These are phyloP conservation scores for Hormaphis cornu DNA, from an alignment of 1,140 invertebrate genomes.

Conservation along the genomic window DNA sequence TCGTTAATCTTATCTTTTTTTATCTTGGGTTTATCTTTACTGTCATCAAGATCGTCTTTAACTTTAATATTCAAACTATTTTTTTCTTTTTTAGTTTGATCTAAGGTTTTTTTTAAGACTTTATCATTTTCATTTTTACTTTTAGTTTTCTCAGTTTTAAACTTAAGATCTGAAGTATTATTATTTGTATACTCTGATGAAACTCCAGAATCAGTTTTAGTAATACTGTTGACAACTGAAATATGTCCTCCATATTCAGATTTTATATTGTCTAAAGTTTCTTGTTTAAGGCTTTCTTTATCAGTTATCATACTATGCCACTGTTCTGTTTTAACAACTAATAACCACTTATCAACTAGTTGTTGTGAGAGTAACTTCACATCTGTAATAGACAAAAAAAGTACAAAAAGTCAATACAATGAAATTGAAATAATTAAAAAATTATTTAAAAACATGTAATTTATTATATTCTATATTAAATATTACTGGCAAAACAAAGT, in stretches of 20 bases:
- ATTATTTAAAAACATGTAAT: too few relatives aligned
- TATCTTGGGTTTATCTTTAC: neutral
- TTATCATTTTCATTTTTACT: constrained; percentile 4
- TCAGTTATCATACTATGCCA: constrained; percentile 27
- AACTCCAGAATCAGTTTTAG: neutral
- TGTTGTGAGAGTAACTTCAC: constrained; percentile 5
- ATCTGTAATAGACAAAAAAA: constrained; percentile 7
- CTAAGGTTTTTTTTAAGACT: constrained; percentile 3
- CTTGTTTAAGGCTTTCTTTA: constrained; percentile 10
- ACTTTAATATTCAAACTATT: neutral
- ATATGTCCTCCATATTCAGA: neutral
- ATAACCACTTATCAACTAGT: constrained; percentile 23
- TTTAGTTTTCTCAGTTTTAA: neutral
- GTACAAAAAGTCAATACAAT: too few relatives aligned
- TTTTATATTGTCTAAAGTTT: neutral
- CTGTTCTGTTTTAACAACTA: constrained; percentile 19
- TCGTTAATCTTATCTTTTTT: constrained; percentile 30
- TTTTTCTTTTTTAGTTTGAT: constrained; percentile 8
- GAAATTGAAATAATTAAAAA: too few relatives aligned
- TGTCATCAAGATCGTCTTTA: neutral
- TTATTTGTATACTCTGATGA: neutral
- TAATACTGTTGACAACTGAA: neutral
- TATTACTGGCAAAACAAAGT: too few relatives aligned
- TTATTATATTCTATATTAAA: too few relatives aligned
- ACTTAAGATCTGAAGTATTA: neutral